Evolutionary conservation across 2,113 vertebrate genomes (phyloP), one percentile per base, ranked within the genome.

Genomic region (Carettochelys insculpta): DNA sequence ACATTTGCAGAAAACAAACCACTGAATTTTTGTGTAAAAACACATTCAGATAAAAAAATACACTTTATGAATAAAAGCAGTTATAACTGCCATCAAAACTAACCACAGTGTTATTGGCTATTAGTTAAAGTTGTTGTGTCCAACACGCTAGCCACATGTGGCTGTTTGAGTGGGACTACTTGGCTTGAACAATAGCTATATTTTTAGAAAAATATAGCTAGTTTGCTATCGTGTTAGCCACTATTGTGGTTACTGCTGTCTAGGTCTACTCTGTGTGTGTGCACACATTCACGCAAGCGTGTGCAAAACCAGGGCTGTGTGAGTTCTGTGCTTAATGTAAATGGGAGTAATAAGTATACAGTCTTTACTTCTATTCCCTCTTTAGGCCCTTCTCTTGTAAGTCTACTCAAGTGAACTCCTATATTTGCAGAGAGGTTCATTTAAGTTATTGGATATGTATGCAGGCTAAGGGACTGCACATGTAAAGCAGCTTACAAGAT

Each of bases 81-180:
- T 92, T 48, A 79, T 94, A 96, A 96, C 95, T 95, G 94, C 94
- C 95, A 95, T 93, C 95, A 95, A 94, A 96, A 94, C 94, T 96
- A 92, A 93, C 94, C 96, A 96, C 91, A 82, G 92, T 38, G n/a
- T 61, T 61, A 6, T 61, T n/a, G 8, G 16, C 38, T 90, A 89
- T 97, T 97, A 93, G 95, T 96, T 95, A 95, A 97, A 94, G 94
- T n/a, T n/a, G n/a, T n/a, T n/a, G n/a, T n/a, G n/a, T n/a, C n/a
- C n/a, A n/a, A n/a, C n/a, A n/a, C n/a, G n/a, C n/a, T n/a, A n/a
- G n/a, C n/a, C n/a, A n/a, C n/a, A n/a, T n/a, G n/a, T n/a, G n/a
- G n/a, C n/a, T n/a, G n/a, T n/a, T n/a, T n/a, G n/a, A n/a, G n/a
- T n/a, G n/a, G n/a, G n/a, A n/a, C n/a, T n/a, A n/a, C n/a, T n/a